phyloP scores from a whole-genome alignment of 1,140 invertebrate species.

The Neomicropteryx cornuta region DNA sequence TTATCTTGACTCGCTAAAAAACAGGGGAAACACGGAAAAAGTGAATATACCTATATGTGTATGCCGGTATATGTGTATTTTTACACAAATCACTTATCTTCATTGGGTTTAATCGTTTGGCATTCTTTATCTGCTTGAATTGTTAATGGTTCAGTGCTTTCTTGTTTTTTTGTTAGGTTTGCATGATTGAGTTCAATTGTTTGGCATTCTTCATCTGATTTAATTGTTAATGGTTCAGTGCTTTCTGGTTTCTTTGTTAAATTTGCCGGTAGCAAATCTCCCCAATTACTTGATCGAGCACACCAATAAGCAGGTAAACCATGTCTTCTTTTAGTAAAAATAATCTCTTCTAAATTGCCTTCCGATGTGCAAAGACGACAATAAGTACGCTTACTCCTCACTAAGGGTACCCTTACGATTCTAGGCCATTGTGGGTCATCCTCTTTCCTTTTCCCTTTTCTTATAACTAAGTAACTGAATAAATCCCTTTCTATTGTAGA shows the following conservation, averaged over 20 bases:
- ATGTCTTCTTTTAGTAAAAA: constrained; percentile 63
- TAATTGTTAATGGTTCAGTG: too few species aligned
- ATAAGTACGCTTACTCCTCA: constrained; percentile 55
- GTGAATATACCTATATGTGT: too few species aligned
- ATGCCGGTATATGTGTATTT: too few species aligned
- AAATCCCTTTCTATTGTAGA: constrained; percentile 35
- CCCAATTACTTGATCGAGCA: constrained; percentile 58
- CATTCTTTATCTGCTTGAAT: neutral
- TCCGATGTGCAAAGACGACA: constrained; percentile 66
- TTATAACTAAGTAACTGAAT: constrained; percentile 69
- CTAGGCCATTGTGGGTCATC: constrained; percentile 60
- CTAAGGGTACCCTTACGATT: constrained; percentile 54
- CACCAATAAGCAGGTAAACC: constrained; percentile 58
- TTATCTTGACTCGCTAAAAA: too few species aligned
- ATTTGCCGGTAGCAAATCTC: constrained; percentile 56
- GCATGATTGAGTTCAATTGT: neutral
- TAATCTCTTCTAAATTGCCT: constrained; percentile 65
- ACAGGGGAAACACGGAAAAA: too few species aligned
- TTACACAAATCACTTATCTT: too few species aligned
- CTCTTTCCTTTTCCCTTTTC: constrained; percentile 52
- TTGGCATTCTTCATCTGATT: neutral
- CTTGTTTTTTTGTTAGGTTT: too few species aligned
- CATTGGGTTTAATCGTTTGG: neutral
- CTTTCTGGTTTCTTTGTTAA: too few species aligned
- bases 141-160: too few species aligned